Conservation (phyloP, 2,797 vertebrate genomes). For the Pipistrellus kuhlii region DNA sequence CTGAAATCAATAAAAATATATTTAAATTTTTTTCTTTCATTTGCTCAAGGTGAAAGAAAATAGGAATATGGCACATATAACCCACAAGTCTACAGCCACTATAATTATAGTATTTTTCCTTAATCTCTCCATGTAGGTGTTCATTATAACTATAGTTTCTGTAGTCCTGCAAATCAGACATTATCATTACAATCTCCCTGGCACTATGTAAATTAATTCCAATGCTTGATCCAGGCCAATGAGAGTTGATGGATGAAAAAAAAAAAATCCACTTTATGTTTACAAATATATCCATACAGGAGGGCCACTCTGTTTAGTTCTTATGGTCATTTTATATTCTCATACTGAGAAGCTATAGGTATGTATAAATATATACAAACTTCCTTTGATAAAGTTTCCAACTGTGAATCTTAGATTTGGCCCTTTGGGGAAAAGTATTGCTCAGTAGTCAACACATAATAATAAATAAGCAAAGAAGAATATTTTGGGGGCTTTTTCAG, state of each 20-base stretch:
- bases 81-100: background rate
- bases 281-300: background rate
- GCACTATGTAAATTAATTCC: background rate
- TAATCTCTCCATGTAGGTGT: background rate
- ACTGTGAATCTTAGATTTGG: background rate
- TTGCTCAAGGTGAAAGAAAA: conserved; percentile 34
- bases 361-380: background rate
- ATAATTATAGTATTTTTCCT: background rate
- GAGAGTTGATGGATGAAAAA: background rate
- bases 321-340: background rate
- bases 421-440: background rate
- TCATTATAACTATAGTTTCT: background rate
- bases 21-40: background rate
- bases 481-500: background rate
- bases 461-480: background rate
- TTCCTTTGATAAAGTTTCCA: conserved; percentile 13
- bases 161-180: background rate
- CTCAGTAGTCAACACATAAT: background rate
- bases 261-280: conserved; percentile 31
- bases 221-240: conserved; percentile 11
- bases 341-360: background rate
- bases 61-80: background rate
- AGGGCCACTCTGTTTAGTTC: background rate
- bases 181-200: background rate
- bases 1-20: too few relatives aligned